Evolutionary conservation across 2,113 vertebrate species (phyloP), one percentile per base, ranked within the genome.

Genomic region (Lycaon pictus): DNA sequence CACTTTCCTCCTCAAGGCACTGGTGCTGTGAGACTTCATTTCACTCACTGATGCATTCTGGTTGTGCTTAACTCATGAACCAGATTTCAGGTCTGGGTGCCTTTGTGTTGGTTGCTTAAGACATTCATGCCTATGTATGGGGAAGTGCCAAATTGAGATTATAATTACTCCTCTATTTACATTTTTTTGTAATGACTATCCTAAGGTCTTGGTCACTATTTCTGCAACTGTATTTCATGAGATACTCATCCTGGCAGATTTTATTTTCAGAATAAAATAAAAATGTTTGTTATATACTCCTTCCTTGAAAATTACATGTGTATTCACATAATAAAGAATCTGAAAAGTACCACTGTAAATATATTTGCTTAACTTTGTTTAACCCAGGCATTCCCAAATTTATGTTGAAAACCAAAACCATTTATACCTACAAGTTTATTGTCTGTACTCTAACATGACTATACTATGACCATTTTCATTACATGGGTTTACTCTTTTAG

Each of bases 341-440:
- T 35, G 22, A 51, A 79, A 93, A 88, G 3, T 69, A 23, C 19
- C n/a, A 27, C 23, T 93, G 0, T 74, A 35, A 74, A 93, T 74
- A 51, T 58, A 51, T 69, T 87, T 96, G 29, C n/a, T 94, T 82
- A 90, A 65, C 32, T 85, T 93, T 60, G 23, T 65, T 96, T 88
- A 56, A 79, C 25, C 6, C 12, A 71, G 22, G 27, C 55, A 88
- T 90, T 43, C 56, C 48, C 15, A 83, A 62, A 88, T 53, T 69
- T 84, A 84, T 65, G 7, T 65, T 83, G 22, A 95, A 22, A 92
- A 67, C 11, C 65, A 32, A 82, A 90, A 67, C 13, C 13, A 56
- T 71, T 88, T 82, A 35, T 4, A 77, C 2, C 19, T 92, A 55
- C 2, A 85, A 15, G 7, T 27, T 80, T 51, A 15, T 60, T 95